Percentiles rank a stretch among this genome's conserved stretches.
Evolutionary conservation across 2,888 invertebrate genomes (phyloP).

Genomic region (Parapristionchus giblindavisi): DNA sequence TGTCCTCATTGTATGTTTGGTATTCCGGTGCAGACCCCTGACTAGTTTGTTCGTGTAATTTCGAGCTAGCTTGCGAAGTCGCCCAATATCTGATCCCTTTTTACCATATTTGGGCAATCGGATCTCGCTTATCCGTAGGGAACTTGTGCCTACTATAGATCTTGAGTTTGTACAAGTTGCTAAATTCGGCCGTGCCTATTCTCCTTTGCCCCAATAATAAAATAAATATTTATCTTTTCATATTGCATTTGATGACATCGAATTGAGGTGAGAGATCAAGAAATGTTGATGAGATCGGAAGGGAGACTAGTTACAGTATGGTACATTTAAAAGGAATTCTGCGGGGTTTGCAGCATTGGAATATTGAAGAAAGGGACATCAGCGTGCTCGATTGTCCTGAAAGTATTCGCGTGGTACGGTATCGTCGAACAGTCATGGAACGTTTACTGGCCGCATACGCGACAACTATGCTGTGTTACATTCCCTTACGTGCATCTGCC

Average conservation of each 20-base stretch:
- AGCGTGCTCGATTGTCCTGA: constrained; percentile 12
- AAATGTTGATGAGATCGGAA: too few species aligned
- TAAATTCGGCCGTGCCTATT: constrained; percentile 26
- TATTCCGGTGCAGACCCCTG: constrained; percentile 34
- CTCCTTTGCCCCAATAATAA: too few species aligned
- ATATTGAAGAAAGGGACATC: constrained; percentile 43
- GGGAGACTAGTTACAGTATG: constrained; percentile 59
- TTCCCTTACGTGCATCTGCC: too few species aligned
- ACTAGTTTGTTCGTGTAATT: constrained; percentile 2
- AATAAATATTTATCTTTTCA: too few species aligned
- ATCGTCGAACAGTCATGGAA: too few species aligned
- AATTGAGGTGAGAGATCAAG: too few species aligned
- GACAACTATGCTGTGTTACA: too few species aligned
- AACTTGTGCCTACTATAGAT: constrained; percentile 16
- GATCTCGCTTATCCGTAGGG: constrained; percentile 25
- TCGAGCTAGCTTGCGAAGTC: constrained; percentile 29
- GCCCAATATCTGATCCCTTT: not conserved
- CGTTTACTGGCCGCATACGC: too few species aligned
- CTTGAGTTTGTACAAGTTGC: constrained; percentile 23
- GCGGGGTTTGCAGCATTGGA: constrained; percentile 54
- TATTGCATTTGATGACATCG: too few species aligned
- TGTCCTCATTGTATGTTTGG: not conserved
- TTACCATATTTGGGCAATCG: not conserved
- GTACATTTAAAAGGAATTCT: constrained; percentile 56
- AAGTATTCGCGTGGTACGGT: too few species aligned